These are phyloP conservation scores for Ahaetulla prasina DNA, from an alignment of 2,113 vertebrate species.

Conservation along the genomic window DNA sequence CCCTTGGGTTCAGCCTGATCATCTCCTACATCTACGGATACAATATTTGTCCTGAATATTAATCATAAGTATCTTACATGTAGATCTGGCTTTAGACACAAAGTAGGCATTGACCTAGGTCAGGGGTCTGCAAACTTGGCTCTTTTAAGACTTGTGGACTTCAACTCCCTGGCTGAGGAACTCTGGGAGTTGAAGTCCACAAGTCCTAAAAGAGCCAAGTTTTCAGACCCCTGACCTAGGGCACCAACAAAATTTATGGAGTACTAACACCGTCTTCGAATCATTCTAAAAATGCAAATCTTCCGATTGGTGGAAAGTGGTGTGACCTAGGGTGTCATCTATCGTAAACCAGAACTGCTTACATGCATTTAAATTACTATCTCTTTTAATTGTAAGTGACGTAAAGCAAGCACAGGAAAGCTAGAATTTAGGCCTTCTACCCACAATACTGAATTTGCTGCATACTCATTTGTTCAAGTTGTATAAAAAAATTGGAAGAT, in stretches of 20 bases:
- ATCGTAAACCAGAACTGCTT: not conserved
- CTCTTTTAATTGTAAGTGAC: not conserved
- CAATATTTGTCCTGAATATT: not conserved
- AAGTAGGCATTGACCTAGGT: not conserved
- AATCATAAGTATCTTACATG: not conserved
- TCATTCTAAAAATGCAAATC: not conserved
- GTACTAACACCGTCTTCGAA: not conserved
- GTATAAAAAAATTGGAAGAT: not conserved
- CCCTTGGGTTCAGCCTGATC: not conserved
- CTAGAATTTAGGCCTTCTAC: not conserved
- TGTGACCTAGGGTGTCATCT: not conserved
- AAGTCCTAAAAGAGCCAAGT: no score
- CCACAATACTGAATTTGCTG: not conserved
- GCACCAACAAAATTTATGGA: not conserved
- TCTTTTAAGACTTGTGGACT: no score
- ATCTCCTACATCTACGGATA: not conserved
- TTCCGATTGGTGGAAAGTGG: not conserved
- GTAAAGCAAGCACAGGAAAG: not conserved
- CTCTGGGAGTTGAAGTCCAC: no score
- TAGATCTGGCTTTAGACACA: not conserved
- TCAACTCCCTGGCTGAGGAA: no score
- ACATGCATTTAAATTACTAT: not conserved
- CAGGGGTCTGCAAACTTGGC: no score
- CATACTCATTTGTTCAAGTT: not conserved
- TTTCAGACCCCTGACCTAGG: no score